These are phyloP conservation scores for Petrolisthes cinctipes DNA, from an alignment of 2,888 invertebrate genomes.

Conservation along the genomic window DNA sequence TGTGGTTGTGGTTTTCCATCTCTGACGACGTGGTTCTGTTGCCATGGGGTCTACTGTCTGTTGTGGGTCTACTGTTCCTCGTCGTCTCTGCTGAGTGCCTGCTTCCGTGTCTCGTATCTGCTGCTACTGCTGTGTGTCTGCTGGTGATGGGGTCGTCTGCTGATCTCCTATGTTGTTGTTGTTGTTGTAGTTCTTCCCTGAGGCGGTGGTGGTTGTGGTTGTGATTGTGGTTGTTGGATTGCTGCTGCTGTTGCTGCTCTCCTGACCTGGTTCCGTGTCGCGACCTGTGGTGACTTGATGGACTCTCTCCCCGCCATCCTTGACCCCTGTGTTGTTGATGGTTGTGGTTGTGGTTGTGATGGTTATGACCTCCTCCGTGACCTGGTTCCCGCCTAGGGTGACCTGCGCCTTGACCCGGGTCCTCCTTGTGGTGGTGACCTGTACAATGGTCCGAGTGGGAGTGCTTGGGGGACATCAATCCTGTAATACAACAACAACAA, in stretches of 20 bases:
- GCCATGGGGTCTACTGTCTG: background rate
- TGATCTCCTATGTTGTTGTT: no score
- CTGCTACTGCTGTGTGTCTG: no score
- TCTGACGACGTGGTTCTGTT: no score
- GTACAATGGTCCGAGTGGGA: background rate
- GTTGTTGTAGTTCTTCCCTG: no score
- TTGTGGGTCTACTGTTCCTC: background rate
- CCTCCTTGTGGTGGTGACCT: background rate
- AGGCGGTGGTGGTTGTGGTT: no score
- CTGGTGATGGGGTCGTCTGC: no score
- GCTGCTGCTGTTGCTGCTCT: no score
- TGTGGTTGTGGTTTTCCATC: background rate
- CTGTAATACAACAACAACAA: background rate
- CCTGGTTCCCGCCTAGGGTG: background rate
- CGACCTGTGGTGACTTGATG: no score
- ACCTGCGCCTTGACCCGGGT: background rate
- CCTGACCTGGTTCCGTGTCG: no score
- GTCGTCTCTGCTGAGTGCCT: background rate
- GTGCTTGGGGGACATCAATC: background rate
- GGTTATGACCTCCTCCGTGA: background rate
- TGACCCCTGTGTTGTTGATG: background rate
- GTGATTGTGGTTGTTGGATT: no score
- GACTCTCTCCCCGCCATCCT: background rate
- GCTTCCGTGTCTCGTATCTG: background rate
- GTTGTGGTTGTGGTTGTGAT: background rate